Conservation (phyloP, 2,888 invertebrate genomes). For the Torymus texanus region DNA sequence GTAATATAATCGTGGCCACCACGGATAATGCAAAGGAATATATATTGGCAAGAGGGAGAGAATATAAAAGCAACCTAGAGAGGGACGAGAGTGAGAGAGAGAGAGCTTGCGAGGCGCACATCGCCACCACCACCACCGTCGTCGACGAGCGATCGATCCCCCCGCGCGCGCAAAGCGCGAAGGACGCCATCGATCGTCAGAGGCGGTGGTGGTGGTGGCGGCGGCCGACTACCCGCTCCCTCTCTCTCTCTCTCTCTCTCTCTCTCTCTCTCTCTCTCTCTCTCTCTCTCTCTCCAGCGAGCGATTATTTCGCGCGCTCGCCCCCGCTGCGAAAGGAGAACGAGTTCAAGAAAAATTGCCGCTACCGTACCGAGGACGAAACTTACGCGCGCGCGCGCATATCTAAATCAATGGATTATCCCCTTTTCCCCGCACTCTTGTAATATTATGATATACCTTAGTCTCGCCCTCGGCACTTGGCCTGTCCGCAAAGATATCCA, state of each 20-base stretch:
- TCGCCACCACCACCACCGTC: too few relatives aligned
- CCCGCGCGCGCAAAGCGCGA: constrained; percentile 27
- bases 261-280: constrained; percentile 4
- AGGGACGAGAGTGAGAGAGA: too few relatives aligned
- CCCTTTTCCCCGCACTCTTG: not conserved
- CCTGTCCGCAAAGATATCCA: constrained; percentile 51
- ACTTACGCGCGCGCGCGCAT: not conserved
- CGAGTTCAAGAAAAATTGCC: too few relatives aligned
- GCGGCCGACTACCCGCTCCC: too few relatives aligned
- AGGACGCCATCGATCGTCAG: constrained; percentile 51
- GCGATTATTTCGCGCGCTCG: too few relatives aligned
- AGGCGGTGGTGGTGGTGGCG: too few relatives aligned
- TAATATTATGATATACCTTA: constrained; percentile 33
- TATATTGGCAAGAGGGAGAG: not conserved
- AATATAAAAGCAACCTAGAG: too few relatives aligned
- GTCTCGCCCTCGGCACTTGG: constrained; percentile 51
- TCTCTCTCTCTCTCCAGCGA: not conserved
- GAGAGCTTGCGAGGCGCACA: not conserved
- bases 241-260: not conserved
- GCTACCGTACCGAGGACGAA: not conserved
- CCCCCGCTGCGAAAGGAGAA: too few relatives aligned
- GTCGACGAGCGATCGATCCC: constrained; percentile 22
- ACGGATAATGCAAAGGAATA: too few relatives aligned
- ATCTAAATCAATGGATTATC: not conserved
- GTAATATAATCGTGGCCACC: too few relatives aligned